These are phyloP conservation scores for Phocides pigmalion DNA, from an alignment of 1,140 invertebrate genomes.

Conservation along the genomic window DNA sequence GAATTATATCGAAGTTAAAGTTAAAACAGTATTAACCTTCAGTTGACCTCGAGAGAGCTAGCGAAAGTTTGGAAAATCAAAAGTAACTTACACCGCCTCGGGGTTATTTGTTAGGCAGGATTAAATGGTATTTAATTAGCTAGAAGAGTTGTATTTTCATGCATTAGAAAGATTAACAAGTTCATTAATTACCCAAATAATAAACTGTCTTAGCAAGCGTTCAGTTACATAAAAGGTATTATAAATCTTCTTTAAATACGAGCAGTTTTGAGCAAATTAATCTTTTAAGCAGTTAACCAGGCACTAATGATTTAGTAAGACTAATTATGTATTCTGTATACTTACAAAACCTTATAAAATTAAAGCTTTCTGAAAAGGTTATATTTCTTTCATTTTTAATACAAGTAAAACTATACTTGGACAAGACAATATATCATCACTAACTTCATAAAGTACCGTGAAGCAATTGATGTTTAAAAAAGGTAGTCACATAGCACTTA, in stretches of 20 bases:
- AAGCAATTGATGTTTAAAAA: no score
- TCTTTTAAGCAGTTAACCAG: no score
- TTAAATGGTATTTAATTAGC: slow-evolving; percentile 35
- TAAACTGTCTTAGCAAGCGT: slow-evolving; percentile 10
- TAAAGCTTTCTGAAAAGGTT: no score
- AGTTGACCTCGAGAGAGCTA: slow-evolving; percentile 25
- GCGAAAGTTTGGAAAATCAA: slow-evolving; percentile 33
- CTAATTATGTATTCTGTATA: no score
- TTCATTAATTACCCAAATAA: slow-evolving; percentile 21
- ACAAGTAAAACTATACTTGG: no score
- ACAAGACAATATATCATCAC: no score
- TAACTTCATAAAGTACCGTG: no score
- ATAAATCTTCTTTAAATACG: slow-evolving; percentile 6
- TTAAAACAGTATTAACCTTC: slow-evolving; percentile 26
- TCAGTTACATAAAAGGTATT: neutral
- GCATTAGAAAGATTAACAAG: slow-evolving; percentile 25
- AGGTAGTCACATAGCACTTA: no score
- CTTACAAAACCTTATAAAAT: no score
- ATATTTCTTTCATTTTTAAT: no score
- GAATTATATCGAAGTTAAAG: slow-evolving; percentile 19
- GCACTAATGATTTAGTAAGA: no score
- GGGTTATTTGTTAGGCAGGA: slow-evolving; percentile 30
- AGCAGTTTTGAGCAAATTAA: neutral
- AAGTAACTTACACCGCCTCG: slow-evolving; percentile 28
- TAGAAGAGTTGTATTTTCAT: slow-evolving; percentile 30